Evolutionary conservation across 2,113 vertebrate species (phyloP).

Genomic region (Sinocyclocheilus maitianheensis): DNA sequence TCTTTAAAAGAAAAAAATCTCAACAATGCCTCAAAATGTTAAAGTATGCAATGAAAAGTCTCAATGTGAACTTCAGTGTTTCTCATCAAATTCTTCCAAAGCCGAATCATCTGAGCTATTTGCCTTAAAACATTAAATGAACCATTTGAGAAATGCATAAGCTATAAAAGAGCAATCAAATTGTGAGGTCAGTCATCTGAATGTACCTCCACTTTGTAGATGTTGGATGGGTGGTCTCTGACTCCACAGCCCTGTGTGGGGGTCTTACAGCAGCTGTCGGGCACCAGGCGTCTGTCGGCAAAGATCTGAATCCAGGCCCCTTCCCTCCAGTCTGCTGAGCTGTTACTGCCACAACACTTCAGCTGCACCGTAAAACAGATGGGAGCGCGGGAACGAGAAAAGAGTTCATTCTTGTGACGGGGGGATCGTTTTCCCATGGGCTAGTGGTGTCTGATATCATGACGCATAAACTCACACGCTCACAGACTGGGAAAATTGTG

Average conservation of each 20-base stretch:
- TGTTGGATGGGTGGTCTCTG: slow-evolving; percentile 95
- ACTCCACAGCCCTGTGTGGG: slow-evolving; percentile 79
- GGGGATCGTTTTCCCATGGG: neutral
- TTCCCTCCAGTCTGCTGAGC: slow-evolving; percentile 85
- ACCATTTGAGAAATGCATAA: neutral
- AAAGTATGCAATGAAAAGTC: neutral
- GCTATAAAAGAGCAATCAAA: neutral
- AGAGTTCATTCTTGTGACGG: slow-evolving; percentile 11
- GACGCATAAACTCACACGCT: slow-evolving; percentile 8
- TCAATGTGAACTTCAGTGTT: neutral
- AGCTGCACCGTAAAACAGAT: slow-evolving; percentile 75
- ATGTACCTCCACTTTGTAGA: slow-evolving; percentile 90
- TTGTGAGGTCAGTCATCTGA: neutral
- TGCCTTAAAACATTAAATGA: neutral
- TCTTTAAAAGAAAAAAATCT: neutral
- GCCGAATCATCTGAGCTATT: neutral
- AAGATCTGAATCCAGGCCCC: slow-evolving; percentile 77
- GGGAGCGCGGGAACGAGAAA: neutral
- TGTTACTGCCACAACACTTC: slow-evolving; percentile 93
- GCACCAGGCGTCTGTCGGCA: slow-evolving; percentile 73
- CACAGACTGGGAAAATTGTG: neutral
- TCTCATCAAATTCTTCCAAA: neutral
- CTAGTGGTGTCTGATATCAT: neutral
- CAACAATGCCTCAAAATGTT: neutral
- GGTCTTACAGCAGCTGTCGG: slow-evolving; percentile 97